Conservation (phyloP, 2,113 vertebrate genomes). For the Tyrannus savana region DNA sequence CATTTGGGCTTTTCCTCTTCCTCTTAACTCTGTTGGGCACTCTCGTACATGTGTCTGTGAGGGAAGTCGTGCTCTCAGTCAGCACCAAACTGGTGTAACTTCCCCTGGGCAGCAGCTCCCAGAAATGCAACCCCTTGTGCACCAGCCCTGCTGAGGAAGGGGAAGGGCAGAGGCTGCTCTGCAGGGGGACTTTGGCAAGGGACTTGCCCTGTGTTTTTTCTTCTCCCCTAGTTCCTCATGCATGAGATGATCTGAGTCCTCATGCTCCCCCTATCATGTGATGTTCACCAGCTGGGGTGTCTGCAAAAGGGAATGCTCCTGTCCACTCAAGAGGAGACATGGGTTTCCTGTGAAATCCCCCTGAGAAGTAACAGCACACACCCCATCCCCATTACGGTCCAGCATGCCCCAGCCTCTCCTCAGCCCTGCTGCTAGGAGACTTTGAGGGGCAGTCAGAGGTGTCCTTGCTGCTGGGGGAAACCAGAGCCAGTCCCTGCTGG, state of each 20-base stretch:
- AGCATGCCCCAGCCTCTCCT: fast-evolving
- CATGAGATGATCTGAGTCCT: neutral
- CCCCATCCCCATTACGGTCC: neutral
- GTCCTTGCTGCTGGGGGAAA: neutral
- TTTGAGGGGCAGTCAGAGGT: neutral
- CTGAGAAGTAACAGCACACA: neutral
- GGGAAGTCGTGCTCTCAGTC: neutral
- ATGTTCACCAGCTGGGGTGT: neutral
- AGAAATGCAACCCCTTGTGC: neutral
- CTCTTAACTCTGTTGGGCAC: neutral
- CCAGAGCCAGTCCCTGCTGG: neutral
- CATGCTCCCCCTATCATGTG: neutral
- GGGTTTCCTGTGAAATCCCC: neutral
- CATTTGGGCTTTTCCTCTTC: conserved; percentile 11
- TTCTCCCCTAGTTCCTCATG: neutral
- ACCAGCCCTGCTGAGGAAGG: neutral
- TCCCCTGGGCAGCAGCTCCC: neutral
- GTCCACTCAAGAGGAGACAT: fast-evolving
- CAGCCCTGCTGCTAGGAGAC: neutral
- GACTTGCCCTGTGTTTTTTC: neutral
- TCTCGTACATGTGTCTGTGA: neutral
- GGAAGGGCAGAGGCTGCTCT: neutral
- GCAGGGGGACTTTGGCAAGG: neutral
- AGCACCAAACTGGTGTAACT: neutral
- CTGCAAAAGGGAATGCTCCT: neutral